phyloP scores from a whole-genome alignment of 2,888 invertebrate species.

The Mythimna lalbum region DNA sequence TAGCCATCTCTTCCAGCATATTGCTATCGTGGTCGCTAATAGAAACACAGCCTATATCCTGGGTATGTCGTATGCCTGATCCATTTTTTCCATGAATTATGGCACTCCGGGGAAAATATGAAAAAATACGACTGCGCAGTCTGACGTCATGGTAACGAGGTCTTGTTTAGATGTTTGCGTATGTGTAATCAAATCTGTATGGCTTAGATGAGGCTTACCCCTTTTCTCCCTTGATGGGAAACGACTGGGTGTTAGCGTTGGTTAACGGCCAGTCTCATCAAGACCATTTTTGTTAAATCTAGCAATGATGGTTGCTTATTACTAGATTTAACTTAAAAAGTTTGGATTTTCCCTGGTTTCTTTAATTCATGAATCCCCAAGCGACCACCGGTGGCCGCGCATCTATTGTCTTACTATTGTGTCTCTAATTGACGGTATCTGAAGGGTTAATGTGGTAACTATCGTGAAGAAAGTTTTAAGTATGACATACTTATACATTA shows the following conservation, averaged over 20 bases:
- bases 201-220: background rate
- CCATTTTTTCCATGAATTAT: slow-evolving; percentile 85
- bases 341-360: background rate
- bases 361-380: too few species aligned
- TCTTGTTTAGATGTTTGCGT: slow-evolving; percentile 62
- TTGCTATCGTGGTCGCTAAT: slow-evolving; percentile 62
- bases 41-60: slow-evolving; percentile 66
- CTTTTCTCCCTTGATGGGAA: background rate
- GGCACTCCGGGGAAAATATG: slow-evolving; percentile 77
- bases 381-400: too few species aligned
- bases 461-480: background rate
- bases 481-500: too few species aligned
- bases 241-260: background rate
- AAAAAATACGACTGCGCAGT: slow-evolving; percentile 73
- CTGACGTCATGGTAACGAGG: slow-evolving; percentile 68
- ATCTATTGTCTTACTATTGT: too few species aligned
- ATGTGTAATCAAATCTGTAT: slow-evolving; percentile 54
- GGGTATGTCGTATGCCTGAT: slow-evolving; percentile 73
- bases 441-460: background rate
- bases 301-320: background rate
- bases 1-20: slow-evolving; percentile 60
- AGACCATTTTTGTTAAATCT: too few species aligned
- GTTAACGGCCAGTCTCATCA: too few species aligned
- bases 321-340: background rate
- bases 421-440: too few species aligned